These are phyloP conservation scores for Andrena trimmerana DNA, from an alignment of 2,888 invertebrate genomes.

Conservation along the genomic window DNA sequence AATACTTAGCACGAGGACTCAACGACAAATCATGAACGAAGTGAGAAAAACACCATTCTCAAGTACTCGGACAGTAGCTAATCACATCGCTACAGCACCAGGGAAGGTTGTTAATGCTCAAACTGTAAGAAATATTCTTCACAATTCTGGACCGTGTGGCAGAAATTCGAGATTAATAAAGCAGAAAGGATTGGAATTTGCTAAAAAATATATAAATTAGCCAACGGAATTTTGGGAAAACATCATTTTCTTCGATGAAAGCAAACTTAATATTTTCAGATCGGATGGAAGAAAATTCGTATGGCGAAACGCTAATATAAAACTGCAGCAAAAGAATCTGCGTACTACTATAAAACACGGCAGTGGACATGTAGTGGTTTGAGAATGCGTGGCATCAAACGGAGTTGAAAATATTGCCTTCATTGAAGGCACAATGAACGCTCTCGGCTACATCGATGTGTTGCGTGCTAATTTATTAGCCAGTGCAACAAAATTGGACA, in stretches of 20 bases:
- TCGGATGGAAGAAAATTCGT: not conserved
- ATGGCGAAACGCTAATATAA: not conserved
- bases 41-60: too few species aligned
- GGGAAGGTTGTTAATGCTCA: too few species aligned
- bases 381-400: conserved; percentile 16
- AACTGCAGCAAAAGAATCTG: conserved; percentile 5
- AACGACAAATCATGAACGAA: too few species aligned
- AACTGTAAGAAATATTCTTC: too few species aligned
- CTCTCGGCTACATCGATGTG: conserved; percentile 10
- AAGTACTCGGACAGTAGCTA: too few species aligned
- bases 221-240: not conserved
- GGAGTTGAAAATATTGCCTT: conserved; percentile 2
- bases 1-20: too few species aligned
- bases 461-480: conserved; percentile 26
- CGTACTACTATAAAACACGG: conserved; percentile 14
- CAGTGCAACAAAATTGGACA: not conserved
- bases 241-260: conserved; percentile 11
- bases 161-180: too few species aligned
- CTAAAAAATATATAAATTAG: conserved; percentile 14
- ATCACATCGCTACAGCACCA: too few species aligned
- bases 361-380: conserved; percentile 13
- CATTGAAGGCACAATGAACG: conserved; percentile 11
- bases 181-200: not conserved
- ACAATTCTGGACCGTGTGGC: too few species aligned
- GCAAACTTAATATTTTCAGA: not conserved